These are phyloP conservation scores for Eucera pruinosa DNA, from an alignment of 2,888 invertebrate genomes.

Conservation along the genomic window DNA sequence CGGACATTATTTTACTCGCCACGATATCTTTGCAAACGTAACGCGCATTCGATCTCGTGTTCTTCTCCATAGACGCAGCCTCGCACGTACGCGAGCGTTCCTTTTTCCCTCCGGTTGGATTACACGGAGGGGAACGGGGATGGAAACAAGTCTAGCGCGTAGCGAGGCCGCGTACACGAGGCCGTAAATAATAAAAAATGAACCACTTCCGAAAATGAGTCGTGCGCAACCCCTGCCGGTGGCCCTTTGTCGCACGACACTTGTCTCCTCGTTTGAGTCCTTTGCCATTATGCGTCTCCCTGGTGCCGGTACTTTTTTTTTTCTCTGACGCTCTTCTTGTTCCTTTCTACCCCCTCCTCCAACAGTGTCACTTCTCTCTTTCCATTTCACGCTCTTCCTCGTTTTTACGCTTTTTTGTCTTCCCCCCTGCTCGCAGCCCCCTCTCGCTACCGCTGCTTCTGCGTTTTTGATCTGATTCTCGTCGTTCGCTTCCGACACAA, in stretches of 20 bases:
- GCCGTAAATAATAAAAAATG: constrained; percentile 74
- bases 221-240: constrained; percentile 59
- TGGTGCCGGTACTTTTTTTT: constrained; percentile 29
- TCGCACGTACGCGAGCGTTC: too few relatives aligned
- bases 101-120: constrained; percentile 16
- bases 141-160: too few relatives aligned
- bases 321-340: constrained; percentile 11
- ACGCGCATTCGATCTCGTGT: too few relatives aligned
- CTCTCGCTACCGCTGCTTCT: constrained; percentile 22
- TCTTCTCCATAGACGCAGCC: not conserved
- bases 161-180: constrained; percentile 22
- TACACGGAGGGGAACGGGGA: too few relatives aligned
- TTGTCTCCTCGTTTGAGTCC: constrained; percentile 70
- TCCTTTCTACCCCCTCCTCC: not conserved
- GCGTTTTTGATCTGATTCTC: constrained; percentile 41
- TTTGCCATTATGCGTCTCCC: constrained; percentile 55
- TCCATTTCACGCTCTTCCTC: not conserved
- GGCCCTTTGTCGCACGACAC: constrained; percentile 69
- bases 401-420: not conserved
- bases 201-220: constrained; percentile 75
- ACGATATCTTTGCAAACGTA: too few relatives aligned
- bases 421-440: not conserved
- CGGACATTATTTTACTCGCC: too few relatives aligned
- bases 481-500: not conserved
- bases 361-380: constrained; percentile 14